Evolutionary conservation across 2,797 vertebrate species (phyloP).

Genomic region (Ctenosaura bakeri): DNA sequence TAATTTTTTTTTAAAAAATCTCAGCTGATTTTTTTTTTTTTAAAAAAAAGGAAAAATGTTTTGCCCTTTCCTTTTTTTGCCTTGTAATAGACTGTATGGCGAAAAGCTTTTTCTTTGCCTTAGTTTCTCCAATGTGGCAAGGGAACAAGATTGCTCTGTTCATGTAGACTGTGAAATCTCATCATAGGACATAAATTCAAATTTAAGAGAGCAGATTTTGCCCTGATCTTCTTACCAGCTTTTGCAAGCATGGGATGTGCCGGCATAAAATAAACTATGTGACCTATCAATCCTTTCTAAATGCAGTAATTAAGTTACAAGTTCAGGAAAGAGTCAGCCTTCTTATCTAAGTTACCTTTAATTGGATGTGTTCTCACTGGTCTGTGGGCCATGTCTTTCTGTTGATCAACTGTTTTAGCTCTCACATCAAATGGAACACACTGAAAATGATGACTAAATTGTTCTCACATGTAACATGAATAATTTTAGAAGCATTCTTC

Average conservation of each 20-base stretch:
- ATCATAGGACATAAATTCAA: neutral
- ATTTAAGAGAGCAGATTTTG: neutral
- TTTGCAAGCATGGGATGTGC: neutral
- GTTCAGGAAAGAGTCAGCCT: neutral
- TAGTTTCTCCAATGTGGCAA: neutral
- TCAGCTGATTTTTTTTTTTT: no score
- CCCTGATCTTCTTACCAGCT: neutral
- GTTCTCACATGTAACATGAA: no score
- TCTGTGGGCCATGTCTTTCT: neutral
- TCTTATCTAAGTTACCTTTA: neutral
- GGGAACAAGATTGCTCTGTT: neutral
- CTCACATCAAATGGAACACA: neutral
- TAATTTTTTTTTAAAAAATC: no score
- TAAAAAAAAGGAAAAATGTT: no score
- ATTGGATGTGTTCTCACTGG: neutral
- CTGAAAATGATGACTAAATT: neutral
- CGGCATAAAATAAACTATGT: neutral
- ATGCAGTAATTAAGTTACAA: slow-evolving; percentile 12
- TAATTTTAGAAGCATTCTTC: no score
- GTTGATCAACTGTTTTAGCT: neutral
- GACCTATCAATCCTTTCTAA: neutral
- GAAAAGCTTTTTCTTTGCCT: neutral
- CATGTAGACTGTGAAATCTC: neutral
- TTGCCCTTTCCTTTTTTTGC: no score
- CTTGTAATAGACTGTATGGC: neutral